Percentiles rank a stretch among this genome's conserved stretches.
Conservation (phyloP, 2,888 invertebrate species). For the Drepana falcataria region DNA sequence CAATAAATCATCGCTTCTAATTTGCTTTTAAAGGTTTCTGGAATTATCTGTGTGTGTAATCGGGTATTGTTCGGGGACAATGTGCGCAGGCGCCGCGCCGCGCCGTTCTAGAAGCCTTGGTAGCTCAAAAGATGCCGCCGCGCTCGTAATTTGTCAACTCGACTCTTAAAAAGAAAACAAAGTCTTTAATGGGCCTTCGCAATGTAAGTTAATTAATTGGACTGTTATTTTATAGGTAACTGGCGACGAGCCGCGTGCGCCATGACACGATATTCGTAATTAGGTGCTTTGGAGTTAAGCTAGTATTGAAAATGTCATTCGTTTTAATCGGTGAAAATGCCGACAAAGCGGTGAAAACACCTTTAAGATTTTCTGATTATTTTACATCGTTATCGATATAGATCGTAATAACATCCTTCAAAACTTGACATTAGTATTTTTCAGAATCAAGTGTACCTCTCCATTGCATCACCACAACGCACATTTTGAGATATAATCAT, state of each 20-base stretch:
- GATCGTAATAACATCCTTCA: too few relatives aligned
- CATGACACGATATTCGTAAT: constrained; percentile 1
- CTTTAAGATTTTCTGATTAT: neutral
- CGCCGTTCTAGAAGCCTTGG: constrained; percentile 34
- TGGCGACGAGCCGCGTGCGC: constrained; percentile 19
- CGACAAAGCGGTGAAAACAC: neutral
- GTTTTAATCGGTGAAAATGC: neutral
- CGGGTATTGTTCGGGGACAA: constrained; percentile 65
- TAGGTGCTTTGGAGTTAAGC: neutral
- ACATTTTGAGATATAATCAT: neutral
- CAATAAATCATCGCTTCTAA: constrained; percentile 76
- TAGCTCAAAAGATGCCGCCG: neutral
- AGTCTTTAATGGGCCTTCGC: constrained; percentile 54
- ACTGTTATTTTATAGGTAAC: constrained; percentile 55
- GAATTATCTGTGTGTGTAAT: constrained; percentile 69
- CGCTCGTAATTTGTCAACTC: constrained; percentile 63
- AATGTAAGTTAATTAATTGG: constrained; percentile 63
- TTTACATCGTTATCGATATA: neutral
- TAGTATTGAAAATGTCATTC: neutral
- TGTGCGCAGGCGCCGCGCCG: constrained; percentile 42
- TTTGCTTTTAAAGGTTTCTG: constrained; percentile 77
- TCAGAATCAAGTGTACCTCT: too few relatives aligned
- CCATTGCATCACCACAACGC: neutral
- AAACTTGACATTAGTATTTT: too few relatives aligned
- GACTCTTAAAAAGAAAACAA: constrained; percentile 44